Conservation (phyloP, 2,797 vertebrate species). For the Pangasius sanitwongsei region DNA sequence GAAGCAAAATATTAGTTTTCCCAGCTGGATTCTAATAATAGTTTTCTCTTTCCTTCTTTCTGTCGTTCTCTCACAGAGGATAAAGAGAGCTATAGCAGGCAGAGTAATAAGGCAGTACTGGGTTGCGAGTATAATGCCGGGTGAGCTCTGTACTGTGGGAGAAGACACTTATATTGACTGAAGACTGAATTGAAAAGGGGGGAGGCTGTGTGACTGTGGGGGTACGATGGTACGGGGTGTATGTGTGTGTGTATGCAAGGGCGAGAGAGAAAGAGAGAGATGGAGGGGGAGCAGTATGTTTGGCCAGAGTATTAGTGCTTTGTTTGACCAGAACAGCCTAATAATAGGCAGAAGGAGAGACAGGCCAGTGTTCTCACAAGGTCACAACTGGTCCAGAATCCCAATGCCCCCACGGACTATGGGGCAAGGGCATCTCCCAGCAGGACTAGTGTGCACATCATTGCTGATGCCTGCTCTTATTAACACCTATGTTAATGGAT, state of each 20-base stretch:
- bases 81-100: conserved; percentile 49
- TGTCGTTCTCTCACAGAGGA: conserved; percentile 18
- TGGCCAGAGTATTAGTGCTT: conserved; percentile 69
- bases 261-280: conserved; percentile 38
- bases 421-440: conserved; percentile 20
- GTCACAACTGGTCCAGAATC: conserved; percentile 62
- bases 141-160: conserved; percentile 44
- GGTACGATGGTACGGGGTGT: conserved; percentile 33
- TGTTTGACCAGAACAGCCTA: conserved; percentile 66
- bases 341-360: conserved; percentile 62
- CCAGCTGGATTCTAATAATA: not conserved
- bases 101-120: conserved; percentile 50
- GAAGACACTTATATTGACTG: conserved; percentile 57
- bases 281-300: conserved; percentile 59
- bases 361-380: conserved; percentile 64
- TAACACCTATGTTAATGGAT: conserved; percentile 18
- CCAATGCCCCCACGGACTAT: conserved; percentile 39
- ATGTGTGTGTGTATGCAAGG: conserved; percentile 57
- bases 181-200: conserved; percentile 42
- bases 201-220: conserved; percentile 34
- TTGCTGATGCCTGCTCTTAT: conserved; percentile 22
- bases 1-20: not conserved
- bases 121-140: conserved; percentile 32
- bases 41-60: not conserved
- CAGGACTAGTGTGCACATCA: conserved; percentile 18